Evolutionary conservation across 2,113 vertebrate genomes (phyloP).

Genomic region (Epinephelus moara): DNA sequence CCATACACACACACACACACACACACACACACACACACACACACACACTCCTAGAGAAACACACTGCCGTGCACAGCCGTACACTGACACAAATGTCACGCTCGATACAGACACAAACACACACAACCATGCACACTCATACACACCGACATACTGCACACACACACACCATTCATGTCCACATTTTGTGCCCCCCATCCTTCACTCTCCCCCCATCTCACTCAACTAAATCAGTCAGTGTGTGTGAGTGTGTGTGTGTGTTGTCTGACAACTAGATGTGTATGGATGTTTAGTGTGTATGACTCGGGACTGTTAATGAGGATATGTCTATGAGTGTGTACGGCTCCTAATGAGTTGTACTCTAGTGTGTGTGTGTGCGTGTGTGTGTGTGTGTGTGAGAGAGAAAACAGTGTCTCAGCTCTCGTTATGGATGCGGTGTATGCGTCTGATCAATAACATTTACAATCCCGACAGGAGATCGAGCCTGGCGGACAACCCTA

Average conservation of each 20-base stretch:
- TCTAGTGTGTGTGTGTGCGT: slow-evolving; percentile 47
- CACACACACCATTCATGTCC: slow-evolving; percentile 66
- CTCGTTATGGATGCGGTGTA: slow-evolving; percentile 77
- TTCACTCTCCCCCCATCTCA: slow-evolving; percentile 62
- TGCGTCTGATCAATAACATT: slow-evolving; percentile 83
- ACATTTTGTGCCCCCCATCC: slow-evolving; percentile 77
- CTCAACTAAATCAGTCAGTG: slow-evolving; percentile 81
- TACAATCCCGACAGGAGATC: slow-evolving; percentile 82
- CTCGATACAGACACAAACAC: slow-evolving; percentile 53
- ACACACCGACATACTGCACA: slow-evolving; percentile 50
- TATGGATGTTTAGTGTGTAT: slow-evolving; percentile 75
- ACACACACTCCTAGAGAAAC: slow-evolving; percentile 26
- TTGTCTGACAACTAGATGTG: slow-evolving; percentile 68
- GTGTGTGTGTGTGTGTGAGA: slow-evolving; percentile 45
- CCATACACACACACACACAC: slow-evolving; percentile 57
- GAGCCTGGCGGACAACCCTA: slow-evolving; percentile 73
- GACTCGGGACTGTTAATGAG: slow-evolving; percentile 78
- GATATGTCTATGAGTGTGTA: slow-evolving; percentile 73
- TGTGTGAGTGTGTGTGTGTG: slow-evolving; percentile 40
- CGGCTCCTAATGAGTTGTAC: slow-evolving; percentile 79
- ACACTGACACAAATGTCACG: slow-evolving; percentile 81
- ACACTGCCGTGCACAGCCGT: slow-evolving; percentile 48
- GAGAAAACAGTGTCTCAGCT: slow-evolving; percentile 61
- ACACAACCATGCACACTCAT: slow-evolving; percentile 27
- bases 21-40: slow-evolving; percentile 38